These are phyloP conservation scores for Meleagris gallopavo DNA, from an alignment of 2,113 vertebrate species.

Conservation along the genomic window DNA sequence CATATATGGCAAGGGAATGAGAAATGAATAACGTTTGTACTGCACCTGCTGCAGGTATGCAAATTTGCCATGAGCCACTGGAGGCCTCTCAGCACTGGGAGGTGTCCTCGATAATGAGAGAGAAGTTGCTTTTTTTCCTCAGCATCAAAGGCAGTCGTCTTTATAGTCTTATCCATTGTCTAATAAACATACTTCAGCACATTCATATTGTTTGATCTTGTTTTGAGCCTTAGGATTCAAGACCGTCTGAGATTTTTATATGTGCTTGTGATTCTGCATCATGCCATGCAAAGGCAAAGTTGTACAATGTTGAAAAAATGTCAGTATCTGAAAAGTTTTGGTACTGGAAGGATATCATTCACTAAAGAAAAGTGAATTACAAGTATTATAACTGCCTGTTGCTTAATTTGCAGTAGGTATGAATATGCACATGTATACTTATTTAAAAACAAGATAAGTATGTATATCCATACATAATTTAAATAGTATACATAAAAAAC, in stretches of 20 bases:
- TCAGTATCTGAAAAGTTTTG: neutral
- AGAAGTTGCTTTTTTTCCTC: neutral
- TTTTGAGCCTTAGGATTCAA: neutral
- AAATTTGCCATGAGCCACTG: neutral
- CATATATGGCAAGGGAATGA: constrained; percentile 2
- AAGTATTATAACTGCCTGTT: neutral
- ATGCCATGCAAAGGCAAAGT: neutral
- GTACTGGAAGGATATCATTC: neutral
- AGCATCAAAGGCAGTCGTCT: constrained; percentile 18
- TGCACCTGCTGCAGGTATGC: constrained; percentile 6
- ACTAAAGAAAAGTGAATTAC: neutral
- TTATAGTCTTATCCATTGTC: neutral
- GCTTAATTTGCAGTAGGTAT: neutral
- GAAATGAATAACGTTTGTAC: neutral
- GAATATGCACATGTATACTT: neutral
- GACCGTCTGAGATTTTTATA: neutral
- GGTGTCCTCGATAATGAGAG: neutral
- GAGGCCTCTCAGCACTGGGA: neutral
- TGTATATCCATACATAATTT: neutral
- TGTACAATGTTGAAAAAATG: neutral
- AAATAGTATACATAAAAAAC: neutral
- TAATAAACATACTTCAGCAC: neutral
- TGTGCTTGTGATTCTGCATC: neutral
- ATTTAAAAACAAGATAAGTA: neutral
- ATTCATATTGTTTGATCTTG: neutral